Percentiles rank a stretch among this genome's conserved stretches.
Conservation (phyloP, 2,888 invertebrate species). For the Brachypalpus laphriformis region DNA sequence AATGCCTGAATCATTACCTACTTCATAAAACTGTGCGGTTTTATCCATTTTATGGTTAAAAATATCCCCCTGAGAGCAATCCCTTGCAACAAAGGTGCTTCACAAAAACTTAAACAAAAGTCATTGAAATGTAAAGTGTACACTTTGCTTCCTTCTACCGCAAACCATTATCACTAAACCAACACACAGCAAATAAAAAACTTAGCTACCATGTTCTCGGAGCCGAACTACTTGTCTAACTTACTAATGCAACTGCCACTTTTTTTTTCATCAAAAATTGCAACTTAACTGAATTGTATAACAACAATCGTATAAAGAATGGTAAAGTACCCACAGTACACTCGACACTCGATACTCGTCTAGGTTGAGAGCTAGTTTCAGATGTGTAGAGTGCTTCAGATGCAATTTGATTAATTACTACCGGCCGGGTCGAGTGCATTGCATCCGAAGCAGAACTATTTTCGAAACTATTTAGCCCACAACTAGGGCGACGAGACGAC, state of each 20-base stretch:
- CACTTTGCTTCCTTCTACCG: background rate
- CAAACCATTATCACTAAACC: background rate
- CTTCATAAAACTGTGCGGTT: too few relatives aligned
- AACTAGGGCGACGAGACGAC: background rate
- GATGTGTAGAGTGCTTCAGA: constrained; percentile 33
- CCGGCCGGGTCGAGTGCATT: background rate
- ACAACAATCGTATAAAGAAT: background rate
- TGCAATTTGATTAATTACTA: constrained; percentile 54
- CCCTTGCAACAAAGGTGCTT: too few relatives aligned
- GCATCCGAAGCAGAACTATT: constrained; percentile 43
- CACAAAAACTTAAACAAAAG: too few relatives aligned
- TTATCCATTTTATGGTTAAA: too few relatives aligned
- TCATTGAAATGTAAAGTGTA: too few relatives aligned
- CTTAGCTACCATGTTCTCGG: background rate
- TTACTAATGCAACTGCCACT: background rate
- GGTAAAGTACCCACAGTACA: background rate
- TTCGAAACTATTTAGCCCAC: constrained; percentile 24
- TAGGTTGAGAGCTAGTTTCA: background rate
- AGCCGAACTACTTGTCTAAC: background rate
- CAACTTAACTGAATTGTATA: background rate
- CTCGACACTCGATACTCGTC: constrained; percentile 1
- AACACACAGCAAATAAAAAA: background rate
- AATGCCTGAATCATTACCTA: too few relatives aligned
- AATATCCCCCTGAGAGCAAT: too few relatives aligned
- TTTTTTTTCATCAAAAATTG: background rate